phyloP scores from a whole-genome alignment of 1,140 invertebrate species.

The Brachionus rubens region DNA sequence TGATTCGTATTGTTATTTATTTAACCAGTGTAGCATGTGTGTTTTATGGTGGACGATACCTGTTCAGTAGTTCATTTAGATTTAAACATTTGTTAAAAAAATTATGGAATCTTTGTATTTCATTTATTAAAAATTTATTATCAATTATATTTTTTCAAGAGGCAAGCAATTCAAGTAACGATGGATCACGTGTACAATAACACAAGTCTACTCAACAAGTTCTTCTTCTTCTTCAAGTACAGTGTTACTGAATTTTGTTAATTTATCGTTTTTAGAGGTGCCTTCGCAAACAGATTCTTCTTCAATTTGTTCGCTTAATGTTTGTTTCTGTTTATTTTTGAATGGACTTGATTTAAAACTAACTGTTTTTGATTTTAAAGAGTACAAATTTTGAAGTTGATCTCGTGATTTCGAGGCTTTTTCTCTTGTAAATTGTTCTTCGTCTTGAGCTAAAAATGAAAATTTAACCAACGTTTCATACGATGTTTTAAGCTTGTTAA shows the following conservation, averaged over 20 bases:
- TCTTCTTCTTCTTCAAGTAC: conserved; percentile 21
- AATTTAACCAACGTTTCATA: conserved; percentile 27
- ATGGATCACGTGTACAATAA: no score
- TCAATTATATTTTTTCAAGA: conserved; percentile 6
- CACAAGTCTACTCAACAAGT: background rate
- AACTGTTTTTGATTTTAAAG: background rate
- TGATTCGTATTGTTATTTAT: conserved; percentile 18
- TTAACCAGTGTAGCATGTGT: background rate
- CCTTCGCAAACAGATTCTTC: background rate
- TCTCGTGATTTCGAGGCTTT: conserved; percentile 1
- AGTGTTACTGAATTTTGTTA: background rate
- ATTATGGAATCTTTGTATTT: background rate
- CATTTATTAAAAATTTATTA: background rate
- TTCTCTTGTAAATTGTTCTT: conserved; percentile 36
- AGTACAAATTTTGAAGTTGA: conserved; percentile 40
- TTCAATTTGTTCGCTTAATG: background rate
- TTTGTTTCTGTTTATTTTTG: background rate
- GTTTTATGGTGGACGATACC: background rate
- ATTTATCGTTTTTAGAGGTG: background rate
- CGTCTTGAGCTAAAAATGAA: conserved; percentile 32
- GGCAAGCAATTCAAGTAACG: no score
- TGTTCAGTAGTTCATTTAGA: background rate
- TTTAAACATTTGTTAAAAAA: background rate
- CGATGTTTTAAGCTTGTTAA: conserved; percentile 1
- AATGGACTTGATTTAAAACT: background rate